Evolutionary conservation across 2,113 vertebrate species (phyloP), one percentile per base, ranked within the genome.

Genomic region (Anoplopoma fimbria): DNA sequence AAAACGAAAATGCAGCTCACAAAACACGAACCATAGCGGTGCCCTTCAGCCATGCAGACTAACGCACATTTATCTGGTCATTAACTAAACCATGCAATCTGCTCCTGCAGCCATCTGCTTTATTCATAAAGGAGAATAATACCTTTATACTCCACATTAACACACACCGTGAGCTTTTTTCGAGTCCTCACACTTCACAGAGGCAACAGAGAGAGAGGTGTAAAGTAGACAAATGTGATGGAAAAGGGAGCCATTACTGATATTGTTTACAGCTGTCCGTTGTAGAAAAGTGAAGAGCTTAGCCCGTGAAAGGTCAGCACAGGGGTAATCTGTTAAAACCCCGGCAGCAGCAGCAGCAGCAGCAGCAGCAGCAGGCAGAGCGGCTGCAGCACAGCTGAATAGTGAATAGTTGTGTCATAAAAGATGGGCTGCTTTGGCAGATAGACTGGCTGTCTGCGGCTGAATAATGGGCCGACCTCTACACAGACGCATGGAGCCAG

Each of bases 281-380:
- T 65, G 55, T 58, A 76, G 79, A 51, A 69, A 55, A 57, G 55
- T 36, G 49, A 79, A 75, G 69, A 75, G 75, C 23, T 80, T 23
- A 65, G 69, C 29, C 77, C 10, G 23, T 53, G 68, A 83, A 82
- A 81, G 84, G 90, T 91, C 86, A 86, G 81, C 0, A 0, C 25
- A 40, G 64, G 58, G 70, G 25, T 90, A 85, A 92, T 90, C 89
- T 64, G 76, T 77, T 87, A 71, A 84, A 82, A 86, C 71, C 76
- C 72, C 70, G 21, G 57, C 85, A 75, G 63, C 69, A 68, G 69
- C 71, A 65, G 70, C 36, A 61, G 58, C 74, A 79, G 72, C 71
- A 68, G 69, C 70, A 69, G 69, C 51, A 65, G 57, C 73, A 79
- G 75, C 62, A 80, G 84, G 60, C 64, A 57, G 53, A 77, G 74